A percentile compares a stretch with the other conserved stretches of the same genome.
phyloP scores from a whole-genome alignment of 23 tunicate genomes.

The Pegea sp. region DNA sequence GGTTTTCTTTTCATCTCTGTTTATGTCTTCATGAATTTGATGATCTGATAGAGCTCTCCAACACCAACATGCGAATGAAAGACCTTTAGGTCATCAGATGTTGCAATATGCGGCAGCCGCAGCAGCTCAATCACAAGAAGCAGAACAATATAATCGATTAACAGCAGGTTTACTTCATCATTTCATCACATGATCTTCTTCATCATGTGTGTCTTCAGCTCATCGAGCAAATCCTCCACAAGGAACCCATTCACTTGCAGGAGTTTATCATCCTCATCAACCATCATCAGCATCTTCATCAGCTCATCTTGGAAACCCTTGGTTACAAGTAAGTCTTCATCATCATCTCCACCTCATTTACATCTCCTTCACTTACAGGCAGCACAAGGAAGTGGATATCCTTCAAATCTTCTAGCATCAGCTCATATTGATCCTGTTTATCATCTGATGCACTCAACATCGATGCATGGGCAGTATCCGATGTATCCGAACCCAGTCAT shows the following conservation, averaged over 20 bases:
- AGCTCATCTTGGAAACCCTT: conserved; percentile 29
- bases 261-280: conserved; percentile 47
- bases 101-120: conserved; percentile 61
- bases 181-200: not conserved
- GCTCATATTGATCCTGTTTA: conserved; percentile 73
- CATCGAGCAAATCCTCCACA: conserved; percentile 42
- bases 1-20: too few species aligned
- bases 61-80: conserved; percentile 53
- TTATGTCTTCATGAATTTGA: too few species aligned
- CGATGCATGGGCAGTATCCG: conserved; percentile 61
- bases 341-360: too few species aligned
- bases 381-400: conserved; percentile 31
- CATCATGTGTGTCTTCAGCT: conserved; percentile 3
- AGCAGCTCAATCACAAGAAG: conserved; percentile 18
- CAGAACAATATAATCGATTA: conserved; percentile 64
- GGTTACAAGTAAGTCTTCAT: conserved; percentile 42
- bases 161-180: conserved; percentile 13
- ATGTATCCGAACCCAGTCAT: conserved; percentile 54
- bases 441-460: conserved; percentile 67
- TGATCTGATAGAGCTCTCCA: conserved; percentile 75
- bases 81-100: conserved; percentile 34
- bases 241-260: conserved; percentile 51
- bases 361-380: too few species aligned
- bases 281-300: conserved; percentile 17
- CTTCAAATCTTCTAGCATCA: conserved; percentile 37